A percentile compares a stretch with the other conserved stretches of the same genome.
Evolutionary conservation across 2,888 invertebrate species (phyloP).

Genomic region (Rhynchonema sp.): DNA sequence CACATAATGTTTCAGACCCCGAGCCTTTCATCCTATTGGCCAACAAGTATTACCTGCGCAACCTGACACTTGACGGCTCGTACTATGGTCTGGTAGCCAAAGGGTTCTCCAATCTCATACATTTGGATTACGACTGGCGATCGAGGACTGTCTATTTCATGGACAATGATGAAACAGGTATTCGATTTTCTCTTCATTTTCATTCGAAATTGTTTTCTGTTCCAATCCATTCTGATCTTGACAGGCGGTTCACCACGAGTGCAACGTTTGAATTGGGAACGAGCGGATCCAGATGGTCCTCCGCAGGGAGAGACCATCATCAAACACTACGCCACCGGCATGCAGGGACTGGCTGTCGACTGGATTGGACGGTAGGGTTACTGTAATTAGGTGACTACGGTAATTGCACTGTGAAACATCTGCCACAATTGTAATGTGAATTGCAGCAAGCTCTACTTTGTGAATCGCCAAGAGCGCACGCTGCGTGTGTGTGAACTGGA

Average conservation of each 20-base stretch:
- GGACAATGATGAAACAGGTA: conserved; percentile 45
- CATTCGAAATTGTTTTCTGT: neutral
- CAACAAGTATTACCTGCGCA: conserved; percentile 89
- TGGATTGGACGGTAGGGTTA: conserved; percentile 56
- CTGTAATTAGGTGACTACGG: too few species aligned
- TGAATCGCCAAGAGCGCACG: conserved; percentile 81
- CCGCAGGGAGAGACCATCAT: conserved; percentile 55
- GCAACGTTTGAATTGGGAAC: conserved; percentile 17
- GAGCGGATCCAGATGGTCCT: conserved; percentile 16
- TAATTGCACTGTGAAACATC: neutral
- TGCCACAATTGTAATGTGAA: neutral
- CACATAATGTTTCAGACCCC: conserved; percentile 21
- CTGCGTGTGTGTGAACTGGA: conserved; percentile 82
- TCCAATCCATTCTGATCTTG: too few species aligned
- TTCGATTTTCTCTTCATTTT: neutral
- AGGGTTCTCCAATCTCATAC: conserved; percentile 86
- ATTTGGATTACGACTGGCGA: conserved; percentile 70
- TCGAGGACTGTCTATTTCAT: conserved; percentile 77
- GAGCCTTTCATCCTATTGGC: conserved; percentile 77
- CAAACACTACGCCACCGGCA: conserved; percentile 71
- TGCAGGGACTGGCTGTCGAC: conserved; percentile 92
- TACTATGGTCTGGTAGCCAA: conserved; percentile 61
- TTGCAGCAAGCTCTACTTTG: conserved; percentile 72
- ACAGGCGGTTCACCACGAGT: conserved; percentile 7
- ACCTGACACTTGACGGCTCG: conserved; percentile 72